These are phyloP conservation scores for Busseola fusca DNA, from an alignment of 2,888 invertebrate species.

Conservation along the genomic window DNA sequence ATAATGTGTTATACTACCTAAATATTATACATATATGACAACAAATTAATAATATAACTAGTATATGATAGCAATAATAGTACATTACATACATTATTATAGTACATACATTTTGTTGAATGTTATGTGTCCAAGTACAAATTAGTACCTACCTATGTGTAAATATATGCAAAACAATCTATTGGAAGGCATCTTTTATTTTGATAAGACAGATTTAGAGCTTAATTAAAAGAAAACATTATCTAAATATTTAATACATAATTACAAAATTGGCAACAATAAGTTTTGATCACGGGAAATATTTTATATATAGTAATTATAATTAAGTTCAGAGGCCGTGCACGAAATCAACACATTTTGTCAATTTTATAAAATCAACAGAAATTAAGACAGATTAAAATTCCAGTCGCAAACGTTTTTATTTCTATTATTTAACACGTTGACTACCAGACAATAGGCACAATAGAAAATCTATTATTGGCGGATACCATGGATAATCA, in stretches of 20 bases:
- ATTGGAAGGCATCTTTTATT: neutral
- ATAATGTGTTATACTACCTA: neutral
- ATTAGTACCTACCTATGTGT: neutral
- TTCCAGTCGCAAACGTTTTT: neutral
- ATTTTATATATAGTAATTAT: constrained; percentile 9
- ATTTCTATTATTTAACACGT: neutral
- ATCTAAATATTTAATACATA: neutral
- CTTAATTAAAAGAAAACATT: constrained; percentile 7
- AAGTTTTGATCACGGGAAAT: constrained; percentile 22
- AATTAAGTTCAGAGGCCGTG: neutral
- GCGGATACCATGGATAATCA: too few relatives aligned
- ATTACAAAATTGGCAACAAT: constrained; percentile 17
- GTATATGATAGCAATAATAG: neutral
- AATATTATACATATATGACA: neutral
- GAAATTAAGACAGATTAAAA: neutral
- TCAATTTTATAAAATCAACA: neutral
- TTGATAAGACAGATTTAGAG: neutral
- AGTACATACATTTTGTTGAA: neutral
- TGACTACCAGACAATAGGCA: too few relatives aligned
- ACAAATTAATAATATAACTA: neutral
- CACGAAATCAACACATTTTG: neutral
- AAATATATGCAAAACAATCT: neutral
- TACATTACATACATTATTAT: too few relatives aligned
- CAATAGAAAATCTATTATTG: too few relatives aligned
- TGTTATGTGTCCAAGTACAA: constrained; percentile 2